Percentiles rank a stretch among this genome's conserved stretches.
phyloP scores from a whole-genome alignment of 2,888 invertebrate species.

The Dexiosoma caninum region DNA sequence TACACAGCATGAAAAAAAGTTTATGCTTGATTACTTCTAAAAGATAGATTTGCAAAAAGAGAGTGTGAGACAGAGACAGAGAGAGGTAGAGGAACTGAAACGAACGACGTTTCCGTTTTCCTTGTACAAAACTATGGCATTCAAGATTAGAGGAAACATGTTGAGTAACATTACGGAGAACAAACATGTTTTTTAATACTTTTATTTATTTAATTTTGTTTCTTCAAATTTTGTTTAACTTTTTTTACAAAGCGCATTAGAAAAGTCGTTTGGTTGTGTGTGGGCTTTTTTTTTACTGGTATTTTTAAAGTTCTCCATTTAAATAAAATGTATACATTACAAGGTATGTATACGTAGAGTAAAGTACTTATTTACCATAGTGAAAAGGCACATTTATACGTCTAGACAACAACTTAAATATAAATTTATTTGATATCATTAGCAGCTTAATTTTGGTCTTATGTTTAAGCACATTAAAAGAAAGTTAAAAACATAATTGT shows the following conservation, averaged over 20 bases:
- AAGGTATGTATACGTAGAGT: neutral
- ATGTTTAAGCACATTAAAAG: too few relatives aligned
- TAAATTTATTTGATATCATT: too few relatives aligned
- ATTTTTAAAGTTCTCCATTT: too few relatives aligned
- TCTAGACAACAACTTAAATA: slow-evolving; percentile 12
- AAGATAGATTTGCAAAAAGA: slow-evolving; percentile 43
- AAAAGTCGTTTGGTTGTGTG: too few relatives aligned
- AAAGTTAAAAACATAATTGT: too few relatives aligned
- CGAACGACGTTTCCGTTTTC: slow-evolving; percentile 43
- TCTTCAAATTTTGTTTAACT: neutral
- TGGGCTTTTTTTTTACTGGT: too few relatives aligned
- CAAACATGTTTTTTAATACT: neutral
- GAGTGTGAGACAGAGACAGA: too few relatives aligned
- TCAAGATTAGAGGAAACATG: slow-evolving; percentile 55
- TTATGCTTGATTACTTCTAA: slow-evolving; percentile 55
- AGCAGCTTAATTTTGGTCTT: too few relatives aligned
- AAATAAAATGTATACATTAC: too few relatives aligned
- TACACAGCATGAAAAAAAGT: slow-evolving; percentile 37
- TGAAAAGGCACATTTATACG: neutral
- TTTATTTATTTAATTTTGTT: neutral
- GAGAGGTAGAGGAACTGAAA: too few relatives aligned
- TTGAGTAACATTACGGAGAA: slow-evolving; percentile 32
- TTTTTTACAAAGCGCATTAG: neutral
- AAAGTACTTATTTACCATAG: neutral
- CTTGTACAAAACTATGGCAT: slow-evolving; percentile 40